These are phyloP conservation scores for Syngnathus floridae DNA, from an alignment of 2,113 vertebrate species.

Conservation along the genomic window DNA sequence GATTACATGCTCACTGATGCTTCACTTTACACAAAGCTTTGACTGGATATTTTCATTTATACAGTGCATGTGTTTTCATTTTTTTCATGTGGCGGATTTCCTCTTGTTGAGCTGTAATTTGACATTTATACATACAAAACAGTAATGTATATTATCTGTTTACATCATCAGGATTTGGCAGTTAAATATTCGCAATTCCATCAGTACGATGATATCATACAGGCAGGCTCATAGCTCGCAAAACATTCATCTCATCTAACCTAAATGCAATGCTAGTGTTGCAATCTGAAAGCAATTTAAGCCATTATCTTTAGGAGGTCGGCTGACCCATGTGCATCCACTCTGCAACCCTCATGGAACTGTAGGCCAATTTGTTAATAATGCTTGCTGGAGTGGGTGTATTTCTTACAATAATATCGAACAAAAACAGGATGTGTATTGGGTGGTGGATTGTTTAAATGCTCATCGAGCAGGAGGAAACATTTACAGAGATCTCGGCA, in stretches of 20 bases:
- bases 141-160: constrained; percentile 9
- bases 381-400: constrained; percentile 32
- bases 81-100: background rate
- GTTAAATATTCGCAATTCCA: constrained; percentile 8
- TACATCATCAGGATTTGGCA: constrained; percentile 16
- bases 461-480: constrained; percentile 44
- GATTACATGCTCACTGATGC: constrained; percentile 39
- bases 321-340: constrained; percentile 35
- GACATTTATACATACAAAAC: constrained; percentile 13
- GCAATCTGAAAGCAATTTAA: constrained; percentile 62
- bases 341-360: constrained; percentile 33
- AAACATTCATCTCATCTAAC: constrained; percentile 18
- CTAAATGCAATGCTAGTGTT: constrained; percentile 24
- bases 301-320: constrained; percentile 47
- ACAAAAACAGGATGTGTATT: constrained; percentile 52
- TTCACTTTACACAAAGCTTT: constrained; percentile 18
- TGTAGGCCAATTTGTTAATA: constrained; percentile 54
- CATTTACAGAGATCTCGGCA: constrained; percentile 41
- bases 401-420: constrained; percentile 49
- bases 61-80: background rate
- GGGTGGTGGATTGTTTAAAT: constrained; percentile 31
- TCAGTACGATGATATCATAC: constrained; percentile 17
- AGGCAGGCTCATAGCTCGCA: background rate
- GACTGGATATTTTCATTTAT: constrained; percentile 21
- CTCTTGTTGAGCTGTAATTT: constrained; percentile 12